Evolutionary conservation across 2,797 vertebrate species (phyloP), one percentile per base, ranked within the genome.

Genomic region (Hypotaenidia okinawae): DNA sequence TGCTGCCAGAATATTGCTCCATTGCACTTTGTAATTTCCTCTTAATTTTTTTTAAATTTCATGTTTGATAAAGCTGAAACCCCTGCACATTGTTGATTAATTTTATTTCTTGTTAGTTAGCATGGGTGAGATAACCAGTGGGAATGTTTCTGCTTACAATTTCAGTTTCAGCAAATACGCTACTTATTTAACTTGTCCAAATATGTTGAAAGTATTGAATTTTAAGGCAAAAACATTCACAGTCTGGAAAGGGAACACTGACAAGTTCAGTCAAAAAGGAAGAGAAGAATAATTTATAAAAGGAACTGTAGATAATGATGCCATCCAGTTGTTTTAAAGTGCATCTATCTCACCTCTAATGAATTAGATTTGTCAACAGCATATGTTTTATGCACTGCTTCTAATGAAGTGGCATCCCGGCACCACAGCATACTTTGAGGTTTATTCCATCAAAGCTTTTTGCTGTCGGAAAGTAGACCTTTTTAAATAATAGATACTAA

Each of bases 401-500:
- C 97, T 97, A 97, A 96, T 97, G 96, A 98, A 98, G 90, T 97
- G 96, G 95, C 96, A 97, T 66, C 57, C 67, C 67, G 73, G 95
- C 93, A 84, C 79, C 91, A 77, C 68, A 54, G 59, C 82, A 45
- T 90, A 95, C 97, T 98, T 98, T 98, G 97, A 98, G 97, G 94
- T 95, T 97, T 94, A 72, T 95, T 95, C 96, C 97, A 97, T 98
- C 97, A 98, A 98, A 98, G 97, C 96, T 89, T 97, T 95, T 85
- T 96, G 92, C 96, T 97, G 97, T 97, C 96, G 95, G 96, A 93
- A 97, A 95, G 93, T 96, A 98, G 96, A 95, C 95, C 96, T 97
- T 98, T 97, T 97, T 97, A 98, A 98, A 98, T 98, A 98, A 98
- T 98, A 98, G 97, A 97, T 98, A 98, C 91, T 98, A 97, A 96